Percentiles rank a stretch among this genome's conserved stretches.
These are phyloP conservation scores for Microctenopoma lineatum DNA, from an alignment of 2,797 vertebrate genomes.

Conservation along the genomic window DNA sequence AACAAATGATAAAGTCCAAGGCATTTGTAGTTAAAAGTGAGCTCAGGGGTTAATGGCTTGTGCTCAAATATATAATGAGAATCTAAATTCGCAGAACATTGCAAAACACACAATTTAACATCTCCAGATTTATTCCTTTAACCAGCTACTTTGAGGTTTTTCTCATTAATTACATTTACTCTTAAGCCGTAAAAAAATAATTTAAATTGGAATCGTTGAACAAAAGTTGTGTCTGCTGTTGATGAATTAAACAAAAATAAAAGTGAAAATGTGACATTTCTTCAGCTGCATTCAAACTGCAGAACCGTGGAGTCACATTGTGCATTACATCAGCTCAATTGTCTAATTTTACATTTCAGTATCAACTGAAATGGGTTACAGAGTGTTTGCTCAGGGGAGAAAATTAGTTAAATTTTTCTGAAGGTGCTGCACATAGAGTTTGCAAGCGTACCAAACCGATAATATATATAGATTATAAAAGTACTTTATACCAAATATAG, in stretches of 20 bases:
- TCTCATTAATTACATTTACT: constrained; percentile 16
- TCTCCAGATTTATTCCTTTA: constrained; percentile 21
- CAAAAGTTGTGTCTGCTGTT: background rate
- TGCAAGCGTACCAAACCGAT: constrained; percentile 49
- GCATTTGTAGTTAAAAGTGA: constrained; percentile 42
- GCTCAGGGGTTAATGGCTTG: constrained; percentile 53
- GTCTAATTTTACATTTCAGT: constrained; percentile 18
- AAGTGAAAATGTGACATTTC: background rate
- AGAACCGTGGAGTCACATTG: constrained; percentile 32
- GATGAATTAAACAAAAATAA: background rate
- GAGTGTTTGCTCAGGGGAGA: background rate
- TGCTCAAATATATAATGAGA: constrained; percentile 24
- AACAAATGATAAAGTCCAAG: constrained; percentile 40
- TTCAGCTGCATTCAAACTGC: constrained; percentile 5
- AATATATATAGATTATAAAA: constrained; percentile 42
- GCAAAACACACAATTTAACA: constrained; percentile 27
- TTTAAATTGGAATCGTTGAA: background rate
- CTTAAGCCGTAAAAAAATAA: background rate
- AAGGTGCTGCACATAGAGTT: constrained; percentile 26
- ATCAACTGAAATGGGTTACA: constrained; percentile 6
- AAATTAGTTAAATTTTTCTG: constrained; percentile 14
- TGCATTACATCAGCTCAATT: constrained; percentile 16
- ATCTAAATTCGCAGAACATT: constrained; percentile 22
- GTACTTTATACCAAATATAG: constrained; percentile 33
- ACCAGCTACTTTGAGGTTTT: constrained; percentile 20